phyloP scores from a whole-genome alignment of 1,140 invertebrate genomes.

The Plutomurus gul region DNA sequence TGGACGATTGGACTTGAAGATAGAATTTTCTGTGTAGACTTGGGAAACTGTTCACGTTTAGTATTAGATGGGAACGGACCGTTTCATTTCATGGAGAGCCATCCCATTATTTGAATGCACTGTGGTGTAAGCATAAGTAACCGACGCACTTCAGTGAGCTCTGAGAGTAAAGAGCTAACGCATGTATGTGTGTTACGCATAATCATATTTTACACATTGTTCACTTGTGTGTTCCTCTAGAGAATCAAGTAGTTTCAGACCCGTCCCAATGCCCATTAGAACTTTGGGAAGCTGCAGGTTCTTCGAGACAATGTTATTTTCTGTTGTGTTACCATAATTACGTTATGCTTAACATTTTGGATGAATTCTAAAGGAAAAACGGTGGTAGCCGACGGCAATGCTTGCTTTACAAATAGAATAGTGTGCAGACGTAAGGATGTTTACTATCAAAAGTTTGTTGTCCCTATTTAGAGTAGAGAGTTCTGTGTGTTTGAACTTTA shows the following conservation, averaged over 20 bases:
- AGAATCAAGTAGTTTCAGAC: background rate
- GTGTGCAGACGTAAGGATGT: too few species aligned
- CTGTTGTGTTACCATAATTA: background rate
- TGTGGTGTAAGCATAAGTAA: background rate
- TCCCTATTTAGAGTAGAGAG: too few species aligned
- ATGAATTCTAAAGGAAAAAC: too few species aligned
- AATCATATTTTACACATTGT: constrained; percentile 20
- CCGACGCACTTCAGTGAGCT: background rate
- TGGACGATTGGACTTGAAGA: too few species aligned
- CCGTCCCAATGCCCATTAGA: background rate
- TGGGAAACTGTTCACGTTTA: too few species aligned
- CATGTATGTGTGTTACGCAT: constrained; percentile 13
- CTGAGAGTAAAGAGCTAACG: background rate
- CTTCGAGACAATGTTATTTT: background rate
- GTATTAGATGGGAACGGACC: too few species aligned
- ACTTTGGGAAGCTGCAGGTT: background rate
- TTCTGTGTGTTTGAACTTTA: too few species aligned
- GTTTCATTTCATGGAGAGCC: constrained; percentile 2
- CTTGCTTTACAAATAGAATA: too few species aligned
- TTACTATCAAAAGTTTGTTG: too few species aligned
- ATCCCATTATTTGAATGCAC: background rate
- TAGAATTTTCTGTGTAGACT: too few species aligned
- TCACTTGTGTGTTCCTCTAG: background rate
- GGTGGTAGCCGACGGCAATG: too few species aligned
- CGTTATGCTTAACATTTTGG: background rate